Base-by-base conservation (phyloP, 2,113 vertebrate species). In the Bubo bubo region DNA sequence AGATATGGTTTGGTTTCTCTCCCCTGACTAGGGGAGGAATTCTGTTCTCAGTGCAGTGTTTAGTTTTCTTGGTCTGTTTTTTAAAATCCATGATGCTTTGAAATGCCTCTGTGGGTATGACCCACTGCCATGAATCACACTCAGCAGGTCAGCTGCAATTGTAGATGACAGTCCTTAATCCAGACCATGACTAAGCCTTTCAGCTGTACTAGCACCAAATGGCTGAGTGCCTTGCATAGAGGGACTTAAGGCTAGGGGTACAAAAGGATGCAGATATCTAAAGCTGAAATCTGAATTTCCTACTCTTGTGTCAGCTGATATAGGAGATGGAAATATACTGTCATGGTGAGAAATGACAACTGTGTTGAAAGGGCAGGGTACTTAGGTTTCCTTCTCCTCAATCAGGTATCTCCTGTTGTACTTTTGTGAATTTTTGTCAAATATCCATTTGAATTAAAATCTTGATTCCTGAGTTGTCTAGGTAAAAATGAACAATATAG, bases 61-160 rank as follows among this genome's bases (percentile, higher is more conserved):
- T 77, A 34, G 6, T 58, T 67, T 86, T 63, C n/a, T 86, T 55
- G 4, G 21, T 19, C 21, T 81, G 27, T 75, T 88, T 97, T 84
- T 39, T 47, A 86, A 86, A 90, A 59, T 47, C 20, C 10, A 6
- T 16, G n/a, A 23, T 76, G n/a, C 10, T 82, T 49, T 56, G 53
- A 88, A 90, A 73, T 0, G 1, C 27, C 8, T 70, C 64, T 71
- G 53, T 21, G 53, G 45, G 10, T 55, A 63, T 45, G 17, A 71
- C 34, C 39, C 47, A 13, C 27, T 70, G 58, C 49, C 17, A 77
- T 43, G 60, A 89, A 58, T 52, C 53, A 55, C 0, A 0, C 12
- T 64, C 20, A 55, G 60, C 26, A 47, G 60, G 34, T 72, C 58
- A 86, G 8, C 53, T 91, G 70, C 19, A 79, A 74, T 27, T 60